These are phyloP conservation scores for Ceyx cyanopectus DNA, from an alignment of 2,113 vertebrate genomes.

Conservation along the genomic window DNA sequence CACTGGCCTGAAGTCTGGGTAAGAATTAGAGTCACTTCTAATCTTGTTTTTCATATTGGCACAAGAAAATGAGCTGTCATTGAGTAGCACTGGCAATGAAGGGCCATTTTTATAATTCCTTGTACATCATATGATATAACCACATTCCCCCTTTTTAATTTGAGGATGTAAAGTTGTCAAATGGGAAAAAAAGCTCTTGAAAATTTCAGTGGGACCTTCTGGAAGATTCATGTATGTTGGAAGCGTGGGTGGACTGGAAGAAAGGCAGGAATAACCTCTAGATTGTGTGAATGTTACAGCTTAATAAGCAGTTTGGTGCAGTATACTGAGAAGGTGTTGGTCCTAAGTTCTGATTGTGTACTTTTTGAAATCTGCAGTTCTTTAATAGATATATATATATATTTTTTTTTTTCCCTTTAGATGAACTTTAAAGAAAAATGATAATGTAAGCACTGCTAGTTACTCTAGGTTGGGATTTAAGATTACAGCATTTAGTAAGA, in stretches of 20 bases:
- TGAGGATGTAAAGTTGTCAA: slow-evolving; percentile 48
- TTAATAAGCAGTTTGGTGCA: slow-evolving; percentile 61
- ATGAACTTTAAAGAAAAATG: slow-evolving; percentile 69
- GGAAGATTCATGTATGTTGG: slow-evolving; percentile 40
- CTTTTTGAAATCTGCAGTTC: slow-evolving; percentile 44
- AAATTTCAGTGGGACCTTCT: slow-evolving; percentile 45
- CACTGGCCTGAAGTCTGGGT: slow-evolving; percentile 55
- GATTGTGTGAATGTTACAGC: slow-evolving; percentile 23
- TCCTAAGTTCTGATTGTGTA: slow-evolving; percentile 24
- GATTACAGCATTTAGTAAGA: slow-evolving; percentile 80
- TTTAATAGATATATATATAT: neutral
- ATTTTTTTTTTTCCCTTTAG: neutral
- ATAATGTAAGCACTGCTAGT: slow-evolving; percentile 75
- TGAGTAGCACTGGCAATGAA: slow-evolving; percentile 50
- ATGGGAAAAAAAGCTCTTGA: neutral
- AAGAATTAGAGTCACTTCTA: slow-evolving; percentile 73
- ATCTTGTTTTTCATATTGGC: slow-evolving; percentile 73
- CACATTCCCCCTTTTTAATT: slow-evolving; percentile 42
- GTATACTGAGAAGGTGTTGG: slow-evolving; percentile 51
- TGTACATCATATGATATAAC: slow-evolving; percentile 38
- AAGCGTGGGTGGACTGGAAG: neutral
- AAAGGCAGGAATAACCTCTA: slow-evolving; percentile 29
- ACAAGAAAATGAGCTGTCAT: slow-evolving; percentile 73
- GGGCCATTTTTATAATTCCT: slow-evolving; percentile 69
- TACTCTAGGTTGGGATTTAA: slow-evolving; percentile 76